Evolutionary conservation across 2,888 invertebrate species (phyloP).

Genomic region (Drosophila niveifrons): DNA sequence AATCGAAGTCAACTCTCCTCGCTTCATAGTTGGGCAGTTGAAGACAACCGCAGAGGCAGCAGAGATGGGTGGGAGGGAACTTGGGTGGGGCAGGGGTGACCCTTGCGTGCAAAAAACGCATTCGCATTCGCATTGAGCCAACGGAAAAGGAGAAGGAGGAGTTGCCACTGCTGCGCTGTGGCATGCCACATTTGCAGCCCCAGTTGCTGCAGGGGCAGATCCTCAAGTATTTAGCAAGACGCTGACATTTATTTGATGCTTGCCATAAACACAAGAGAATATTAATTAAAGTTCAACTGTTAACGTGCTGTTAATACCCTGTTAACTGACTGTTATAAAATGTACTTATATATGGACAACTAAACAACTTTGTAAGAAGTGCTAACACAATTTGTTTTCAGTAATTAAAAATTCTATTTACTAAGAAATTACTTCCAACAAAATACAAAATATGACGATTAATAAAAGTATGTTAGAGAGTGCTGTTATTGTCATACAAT

Average conservation of each 20-base stretch:
- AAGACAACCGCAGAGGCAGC: not conserved
- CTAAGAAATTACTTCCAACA: too few species aligned
- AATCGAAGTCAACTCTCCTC: constrained; percentile 17
- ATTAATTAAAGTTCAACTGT: not conserved
- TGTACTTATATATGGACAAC: too few species aligned
- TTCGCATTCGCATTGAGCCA: constrained; percentile 19
- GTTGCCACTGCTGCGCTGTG: constrained; percentile 13
- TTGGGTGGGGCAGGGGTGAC: constrained; percentile 37
- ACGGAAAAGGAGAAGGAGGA: not conserved
- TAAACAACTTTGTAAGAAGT: too few species aligned
- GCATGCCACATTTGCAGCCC: constrained; percentile 45
- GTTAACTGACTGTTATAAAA: not conserved
- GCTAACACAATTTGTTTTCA: too few species aligned
- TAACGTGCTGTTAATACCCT: constrained; percentile 6
- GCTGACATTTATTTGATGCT: constrained; percentile 67
- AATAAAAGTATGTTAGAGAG: too few species aligned
- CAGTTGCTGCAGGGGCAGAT: constrained; percentile 47
- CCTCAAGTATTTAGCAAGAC: constrained; percentile 75
- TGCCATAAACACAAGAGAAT: constrained; percentile 13
- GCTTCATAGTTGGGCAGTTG: not conserved
- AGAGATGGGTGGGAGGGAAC: not conserved
- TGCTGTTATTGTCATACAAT: too few species aligned
- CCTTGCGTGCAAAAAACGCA: constrained; percentile 56
- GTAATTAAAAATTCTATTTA: too few species aligned
- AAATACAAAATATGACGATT: too few species aligned